These are phyloP conservation scores for Apteryx owenii DNA, from an alignment of 2,113 vertebrate species.

Conservation along the genomic window DNA sequence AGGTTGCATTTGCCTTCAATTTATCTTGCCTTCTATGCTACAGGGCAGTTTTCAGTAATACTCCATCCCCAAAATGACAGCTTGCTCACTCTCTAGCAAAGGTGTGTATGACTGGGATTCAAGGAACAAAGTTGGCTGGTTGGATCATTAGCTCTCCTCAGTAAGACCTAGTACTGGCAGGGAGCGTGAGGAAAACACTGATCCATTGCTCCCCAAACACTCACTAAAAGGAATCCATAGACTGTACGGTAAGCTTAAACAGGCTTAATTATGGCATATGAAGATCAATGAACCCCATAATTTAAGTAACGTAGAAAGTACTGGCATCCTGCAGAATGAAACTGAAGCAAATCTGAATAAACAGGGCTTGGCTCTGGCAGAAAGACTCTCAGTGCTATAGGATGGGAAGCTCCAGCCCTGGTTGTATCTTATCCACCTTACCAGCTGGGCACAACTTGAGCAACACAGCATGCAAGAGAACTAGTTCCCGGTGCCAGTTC, in stretches of 20 bases:
- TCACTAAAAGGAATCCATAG: background rate
- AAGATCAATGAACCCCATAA: constrained; percentile 11
- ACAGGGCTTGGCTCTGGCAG: background rate
- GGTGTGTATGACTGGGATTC: background rate
- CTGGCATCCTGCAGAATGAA: background rate
- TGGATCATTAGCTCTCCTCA: background rate
- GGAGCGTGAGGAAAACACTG: background rate
- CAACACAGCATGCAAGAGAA: background rate
- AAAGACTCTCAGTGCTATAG: background rate
- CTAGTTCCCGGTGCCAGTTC: background rate
- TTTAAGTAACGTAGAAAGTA: background rate
- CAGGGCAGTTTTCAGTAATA: background rate
- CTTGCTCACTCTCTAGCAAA: background rate
- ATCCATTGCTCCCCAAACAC: background rate
- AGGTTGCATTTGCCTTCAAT: background rate
- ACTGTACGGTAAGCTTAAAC: background rate
- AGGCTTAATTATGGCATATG: constrained; percentile 2
- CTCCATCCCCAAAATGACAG: background rate
- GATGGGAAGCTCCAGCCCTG: background rate
- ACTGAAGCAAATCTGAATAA: background rate
- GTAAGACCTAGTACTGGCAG: background rate
- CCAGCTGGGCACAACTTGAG: background rate
- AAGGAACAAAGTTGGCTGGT: background rate
- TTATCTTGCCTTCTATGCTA: background rate
- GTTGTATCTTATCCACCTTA: background rate